phyloP scores from a whole-genome alignment of 2,113 vertebrate genomes.

The Neomonachus schauinslandi region DNA sequence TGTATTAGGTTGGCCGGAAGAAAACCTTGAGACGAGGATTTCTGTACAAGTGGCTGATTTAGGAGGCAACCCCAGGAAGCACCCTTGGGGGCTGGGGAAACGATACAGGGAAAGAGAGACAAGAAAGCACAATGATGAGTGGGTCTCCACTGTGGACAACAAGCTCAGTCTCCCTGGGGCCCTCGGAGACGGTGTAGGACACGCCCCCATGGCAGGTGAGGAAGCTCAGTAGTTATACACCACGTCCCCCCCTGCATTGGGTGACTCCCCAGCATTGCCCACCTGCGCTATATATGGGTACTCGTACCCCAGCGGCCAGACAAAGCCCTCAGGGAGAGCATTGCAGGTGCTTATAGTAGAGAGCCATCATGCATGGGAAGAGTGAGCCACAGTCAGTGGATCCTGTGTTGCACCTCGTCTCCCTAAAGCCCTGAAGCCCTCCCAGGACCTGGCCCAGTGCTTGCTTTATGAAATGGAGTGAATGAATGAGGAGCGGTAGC shows the following conservation, averaged over 20 bases:
- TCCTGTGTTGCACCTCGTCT: not conserved
- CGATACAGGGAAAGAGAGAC: not conserved
- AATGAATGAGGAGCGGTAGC: not conserved
- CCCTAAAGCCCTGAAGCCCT: not conserved
- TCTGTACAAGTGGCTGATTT: not conserved
- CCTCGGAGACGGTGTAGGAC: not conserved
- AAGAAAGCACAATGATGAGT: not conserved
- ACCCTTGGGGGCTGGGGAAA: not conserved
- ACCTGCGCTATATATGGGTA: rapidly evolving
- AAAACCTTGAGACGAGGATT: not conserved
- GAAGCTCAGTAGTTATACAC: not conserved
- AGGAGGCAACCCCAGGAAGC: not conserved
- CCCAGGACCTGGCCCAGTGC: not conserved
- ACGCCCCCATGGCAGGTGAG: not conserved
- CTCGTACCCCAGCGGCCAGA: not conserved
- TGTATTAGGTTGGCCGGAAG: not conserved
- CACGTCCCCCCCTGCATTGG: not conserved
- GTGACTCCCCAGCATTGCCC: not conserved
- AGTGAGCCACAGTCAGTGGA: not conserved
- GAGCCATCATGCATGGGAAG: not conserved
- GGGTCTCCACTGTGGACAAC: not conserved
- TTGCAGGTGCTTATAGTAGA: not conserved
- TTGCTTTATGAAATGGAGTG: not conserved
- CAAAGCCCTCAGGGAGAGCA: not conserved
- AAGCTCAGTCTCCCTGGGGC: not conserved